Percentiles rank a stretch among this genome's conserved stretches.
These are phyloP conservation scores for Parasteatoda lunata DNA, from an alignment of 2,888 invertebrate species.

Conservation along the genomic window DNA sequence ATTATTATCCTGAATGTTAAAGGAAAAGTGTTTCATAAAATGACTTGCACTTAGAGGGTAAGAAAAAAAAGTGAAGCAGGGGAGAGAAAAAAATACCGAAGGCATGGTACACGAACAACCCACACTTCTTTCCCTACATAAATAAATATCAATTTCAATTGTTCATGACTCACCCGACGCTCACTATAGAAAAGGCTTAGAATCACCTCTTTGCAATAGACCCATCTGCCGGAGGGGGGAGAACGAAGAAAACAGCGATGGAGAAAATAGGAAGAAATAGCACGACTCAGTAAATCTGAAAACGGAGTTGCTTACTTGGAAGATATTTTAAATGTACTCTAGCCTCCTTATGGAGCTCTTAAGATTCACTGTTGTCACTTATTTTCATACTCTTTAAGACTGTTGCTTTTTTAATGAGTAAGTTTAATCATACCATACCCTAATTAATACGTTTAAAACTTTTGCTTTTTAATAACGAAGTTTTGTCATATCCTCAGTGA, in stretches of 20 bases:
- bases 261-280: slow-evolving; percentile 3
- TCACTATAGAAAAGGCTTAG: not conserved
- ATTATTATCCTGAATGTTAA: too few relatives aligned
- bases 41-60: too few relatives aligned
- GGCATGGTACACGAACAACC: not conserved
- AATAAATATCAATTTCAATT: slow-evolving; percentile 5
- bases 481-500: too few relatives aligned
- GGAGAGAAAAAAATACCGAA: not conserved
- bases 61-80: too few relatives aligned
- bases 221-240: not conserved
- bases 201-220: not conserved
- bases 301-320: not conserved
- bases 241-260: not conserved
- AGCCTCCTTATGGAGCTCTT: not conserved
- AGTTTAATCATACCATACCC: too few relatives aligned
- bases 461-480: too few relatives aligned
- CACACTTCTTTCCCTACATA: slow-evolving; percentile 5
- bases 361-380: too few relatives aligned
- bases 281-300: slow-evolving; percentile 3
- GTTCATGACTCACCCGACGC: slow-evolving; percentile 2
- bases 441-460: too few relatives aligned
- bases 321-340: not conserved
- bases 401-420: too few relatives aligned
- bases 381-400: too few relatives aligned
- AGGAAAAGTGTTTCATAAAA: too few relatives aligned